These are phyloP conservation scores for Sebastes taczanowskii DNA, from an alignment of 2,797 vertebrate genomes.

Conservation along the genomic window DNA sequence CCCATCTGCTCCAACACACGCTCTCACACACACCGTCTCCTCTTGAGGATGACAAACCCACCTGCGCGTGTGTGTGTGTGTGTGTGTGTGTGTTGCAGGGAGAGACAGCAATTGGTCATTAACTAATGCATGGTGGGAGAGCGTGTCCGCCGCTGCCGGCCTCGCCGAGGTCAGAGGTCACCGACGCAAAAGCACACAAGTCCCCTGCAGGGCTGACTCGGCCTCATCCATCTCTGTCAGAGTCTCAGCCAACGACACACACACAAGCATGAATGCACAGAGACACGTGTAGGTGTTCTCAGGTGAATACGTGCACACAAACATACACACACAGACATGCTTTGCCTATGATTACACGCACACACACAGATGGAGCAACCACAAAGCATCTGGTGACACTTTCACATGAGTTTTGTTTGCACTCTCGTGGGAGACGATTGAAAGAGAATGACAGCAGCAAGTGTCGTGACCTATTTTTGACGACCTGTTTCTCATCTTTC, in stretches of 20 bases:
- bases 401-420: conserved; percentile 21
- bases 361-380: not conserved
- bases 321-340: not conserved
- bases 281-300: conserved; percentile 14
- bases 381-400: conserved; percentile 39
- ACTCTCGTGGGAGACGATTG: conserved; percentile 9
- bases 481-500: not conserved
- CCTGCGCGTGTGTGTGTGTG: conserved; percentile 12
- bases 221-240: conserved; percentile 71
- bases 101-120: conserved; percentile 50
- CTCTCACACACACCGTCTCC: conserved; percentile 1
- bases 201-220: conserved; percentile 21
- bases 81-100: conserved; percentile 10
- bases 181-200: conserved; percentile 55
- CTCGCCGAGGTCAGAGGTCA: conserved; percentile 50
- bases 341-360: not conserved
- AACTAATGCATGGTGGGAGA: conserved; percentile 68
- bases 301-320: not conserved
- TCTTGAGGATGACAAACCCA: conserved; percentile 23
- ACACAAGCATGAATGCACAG: not conserved
- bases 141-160: conserved; percentile 47
- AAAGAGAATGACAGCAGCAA: conserved; percentile 39
- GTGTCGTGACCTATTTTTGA: conserved; percentile 27
- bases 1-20: conserved; percentile 36
- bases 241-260: conserved; percentile 40